Base-by-base conservation (phyloP, 37 sponge, comb jelly and placozoan species). In the Beroe forskalii region DNA sequence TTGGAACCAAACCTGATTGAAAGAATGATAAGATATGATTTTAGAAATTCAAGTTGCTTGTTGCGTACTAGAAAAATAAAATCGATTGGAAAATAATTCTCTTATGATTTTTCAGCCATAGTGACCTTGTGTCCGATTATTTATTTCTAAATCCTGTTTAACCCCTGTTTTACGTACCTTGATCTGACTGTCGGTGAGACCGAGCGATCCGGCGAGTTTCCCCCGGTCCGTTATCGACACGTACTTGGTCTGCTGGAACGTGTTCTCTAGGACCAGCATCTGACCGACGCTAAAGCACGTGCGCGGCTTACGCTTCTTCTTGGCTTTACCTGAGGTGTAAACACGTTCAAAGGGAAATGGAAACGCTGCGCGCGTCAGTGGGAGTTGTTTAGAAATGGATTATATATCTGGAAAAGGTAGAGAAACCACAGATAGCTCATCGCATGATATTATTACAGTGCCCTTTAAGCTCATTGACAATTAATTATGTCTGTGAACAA, bases 1-100 rank as follows among this genome's bases (percentile, higher is more conserved):
- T 69, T 69, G 72, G 39, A 69, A 69, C 72, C 72, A 69, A 6
- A 69, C 72, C 72, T 69, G 72, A 6, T n/a, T n/a, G n/a, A n/a
- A n/a, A n/a, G n/a, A n/a, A n/a, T n/a, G n/a, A n/a, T n/a, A n/a
- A n/a, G n/a, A n/a, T n/a, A n/a, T n/a, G n/a, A n/a, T n/a, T n/a
- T n/a, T n/a, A n/a, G n/a, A n/a, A n/a, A n/a, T n/a, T n/a, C n/a
- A n/a, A n/a, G n/a, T n/a, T n/a, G n/a, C n/a, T n/a, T n/a, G n/a
- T n/a, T n/a, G n/a, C n/a, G n/a, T n/a, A n/a, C n/a, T n/a, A n/a
- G n/a, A n/a, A n/a, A n/a, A n/a, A n/a, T n/a, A n/a, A n/a, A n/a
- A n/a, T n/a, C n/a, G n/a, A n/a, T n/a, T n/a, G n/a, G n/a, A n/a
- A n/a, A n/a, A n/a, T n/a, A n/a, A n/a, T n/a, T n/a, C n/a, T n/a